phyloP scores from a whole-genome alignment of 2,113 vertebrate species.

The Pangasianodon hypophthalmus region DNA sequence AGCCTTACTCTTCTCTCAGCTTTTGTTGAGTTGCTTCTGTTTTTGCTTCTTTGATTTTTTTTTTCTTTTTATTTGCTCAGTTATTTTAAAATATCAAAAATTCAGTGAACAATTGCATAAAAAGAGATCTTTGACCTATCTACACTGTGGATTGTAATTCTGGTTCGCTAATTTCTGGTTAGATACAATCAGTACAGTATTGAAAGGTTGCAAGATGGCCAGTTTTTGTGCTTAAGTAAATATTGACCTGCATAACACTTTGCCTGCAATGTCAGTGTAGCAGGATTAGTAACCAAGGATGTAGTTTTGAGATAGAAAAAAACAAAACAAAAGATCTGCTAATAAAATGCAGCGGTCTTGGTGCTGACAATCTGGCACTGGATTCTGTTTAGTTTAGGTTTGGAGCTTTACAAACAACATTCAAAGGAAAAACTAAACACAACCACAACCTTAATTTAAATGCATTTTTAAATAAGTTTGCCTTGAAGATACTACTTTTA shows the following conservation, averaged over 20 bases:
- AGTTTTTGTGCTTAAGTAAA: conserved; percentile 54
- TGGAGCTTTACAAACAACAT: too few relatives aligned
- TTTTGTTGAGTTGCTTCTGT: conserved; percentile 24
- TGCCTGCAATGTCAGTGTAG: conserved; percentile 26
- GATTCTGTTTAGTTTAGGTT: background rate
- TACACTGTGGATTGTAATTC: background rate
- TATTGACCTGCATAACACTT: conserved; percentile 49
- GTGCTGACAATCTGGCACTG: background rate
- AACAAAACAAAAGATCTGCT: too few relatives aligned
- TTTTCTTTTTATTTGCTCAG: conserved; percentile 1
- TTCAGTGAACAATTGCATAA: background rate
- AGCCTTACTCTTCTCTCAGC: conserved; percentile 49
- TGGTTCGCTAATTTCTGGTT: background rate
- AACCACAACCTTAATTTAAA: conserved; percentile 11
- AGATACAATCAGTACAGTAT: background rate
- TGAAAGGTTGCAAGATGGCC: background rate
- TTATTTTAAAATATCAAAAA: background rate
- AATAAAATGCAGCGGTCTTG: background rate
- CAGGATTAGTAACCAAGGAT: conserved; percentile 50
- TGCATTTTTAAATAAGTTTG: conserved; percentile 54
- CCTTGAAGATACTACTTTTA: background rate
- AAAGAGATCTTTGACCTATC: background rate
- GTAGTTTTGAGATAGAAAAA: conserved; percentile 50
- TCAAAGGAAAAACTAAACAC: too few relatives aligned
- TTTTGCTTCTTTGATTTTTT: background rate